A percentile compares a stretch with the other conserved stretches of the same genome.
These are phyloP conservation scores for Petrolisthes cinctipes DNA, from an alignment of 2,888 invertebrate species.

Conservation along the genomic window DNA sequence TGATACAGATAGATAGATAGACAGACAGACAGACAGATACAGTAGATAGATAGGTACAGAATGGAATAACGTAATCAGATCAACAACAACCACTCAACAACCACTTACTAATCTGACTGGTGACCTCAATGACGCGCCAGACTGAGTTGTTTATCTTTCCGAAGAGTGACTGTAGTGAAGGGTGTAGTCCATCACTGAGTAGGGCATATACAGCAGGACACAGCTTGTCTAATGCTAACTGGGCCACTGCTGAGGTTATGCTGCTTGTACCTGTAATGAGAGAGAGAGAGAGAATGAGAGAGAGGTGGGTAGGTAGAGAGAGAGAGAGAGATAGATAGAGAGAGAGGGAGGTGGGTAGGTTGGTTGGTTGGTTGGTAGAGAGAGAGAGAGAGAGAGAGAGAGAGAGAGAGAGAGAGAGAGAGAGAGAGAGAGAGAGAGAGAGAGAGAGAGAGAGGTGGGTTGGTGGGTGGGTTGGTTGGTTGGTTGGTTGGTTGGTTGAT, in stretches of 20 bases:
- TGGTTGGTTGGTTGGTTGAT: no score
- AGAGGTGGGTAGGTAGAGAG: no score
- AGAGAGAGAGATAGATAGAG: no score
- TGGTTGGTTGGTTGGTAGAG: no score
- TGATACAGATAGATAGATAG: no score
- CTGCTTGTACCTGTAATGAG: slow-evolving; percentile 38
- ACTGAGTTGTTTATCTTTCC: slow-evolving; percentile 88
- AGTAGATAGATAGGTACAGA: neutral
- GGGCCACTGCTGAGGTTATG: slow-evolving; percentile 77
- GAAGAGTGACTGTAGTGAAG: slow-evolving; percentile 84
- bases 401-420: slow-evolving; percentile 13
- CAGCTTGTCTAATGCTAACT: slow-evolving; percentile 80
- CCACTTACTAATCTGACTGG: slow-evolving; percentile 81
- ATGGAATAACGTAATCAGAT: no score
- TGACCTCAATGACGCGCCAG: slow-evolving; percentile 90
- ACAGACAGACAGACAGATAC: no score
- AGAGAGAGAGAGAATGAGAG: no score
- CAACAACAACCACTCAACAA: neutral
- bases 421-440: neutral
- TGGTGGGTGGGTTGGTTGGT: no score
- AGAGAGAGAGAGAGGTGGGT: no score
- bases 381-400: neutral
- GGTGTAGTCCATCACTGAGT: slow-evolving; percentile 86
- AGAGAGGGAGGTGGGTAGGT: no score
- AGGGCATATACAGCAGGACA: slow-evolving; percentile 88